A percentile compares a stretch with the other conserved stretches of the same genome.
These are phyloP conservation scores for Picus viridis DNA, from an alignment of 2,797 vertebrate genomes.

Conservation along the genomic window DNA sequence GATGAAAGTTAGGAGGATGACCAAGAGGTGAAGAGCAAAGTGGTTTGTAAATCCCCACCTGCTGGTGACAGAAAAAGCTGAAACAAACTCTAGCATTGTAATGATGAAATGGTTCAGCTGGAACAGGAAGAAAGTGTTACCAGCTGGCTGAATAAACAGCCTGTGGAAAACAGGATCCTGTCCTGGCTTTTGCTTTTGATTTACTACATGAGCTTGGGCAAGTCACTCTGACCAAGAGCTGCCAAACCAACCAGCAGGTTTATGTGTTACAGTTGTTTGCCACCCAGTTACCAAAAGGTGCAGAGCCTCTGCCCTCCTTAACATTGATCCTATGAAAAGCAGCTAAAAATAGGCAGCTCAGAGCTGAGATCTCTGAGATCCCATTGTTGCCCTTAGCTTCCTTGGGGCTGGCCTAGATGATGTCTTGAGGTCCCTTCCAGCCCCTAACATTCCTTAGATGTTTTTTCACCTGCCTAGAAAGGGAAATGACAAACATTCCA, in stretches of 20 bases:
- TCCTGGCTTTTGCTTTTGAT: background rate
- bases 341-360: background rate
- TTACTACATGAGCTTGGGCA: background rate
- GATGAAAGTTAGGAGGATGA: slow-evolving; percentile 6
- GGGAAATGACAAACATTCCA: background rate
- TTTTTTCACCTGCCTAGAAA: background rate
- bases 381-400: background rate
- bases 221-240: background rate
- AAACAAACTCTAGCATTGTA: background rate
- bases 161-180: background rate
- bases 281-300: background rate
- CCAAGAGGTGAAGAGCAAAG: background rate
- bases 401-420: too few relatives aligned
- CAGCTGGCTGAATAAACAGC: background rate
- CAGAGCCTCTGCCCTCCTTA: background rate
- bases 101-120: slow-evolving; percentile 2
- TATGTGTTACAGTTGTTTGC: background rate
- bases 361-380: background rate
- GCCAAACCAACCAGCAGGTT: background rate
- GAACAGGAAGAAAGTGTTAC: background rate
- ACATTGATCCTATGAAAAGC: background rate
- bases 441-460: too few relatives aligned
- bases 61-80: background rate
- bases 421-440: too few relatives aligned
- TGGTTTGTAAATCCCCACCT: slow-evolving; percentile 14